Base-by-base conservation (phyloP, 2,888 invertebrate genomes). In the Acleris sparsana region DNA sequence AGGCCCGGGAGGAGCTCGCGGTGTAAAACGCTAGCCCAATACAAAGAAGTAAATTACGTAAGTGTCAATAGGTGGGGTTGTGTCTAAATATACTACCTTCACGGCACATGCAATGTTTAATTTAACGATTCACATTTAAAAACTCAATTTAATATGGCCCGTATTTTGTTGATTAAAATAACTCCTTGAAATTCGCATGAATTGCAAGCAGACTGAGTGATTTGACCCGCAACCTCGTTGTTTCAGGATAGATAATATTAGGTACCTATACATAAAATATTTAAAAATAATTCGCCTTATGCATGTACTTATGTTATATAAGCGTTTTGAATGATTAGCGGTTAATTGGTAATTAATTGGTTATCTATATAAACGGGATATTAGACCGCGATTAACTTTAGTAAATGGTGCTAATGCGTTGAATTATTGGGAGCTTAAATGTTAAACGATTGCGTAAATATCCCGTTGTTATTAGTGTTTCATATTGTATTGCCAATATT, bases 201-300 rank as follows among this genome's bases (percentile, higher is more conserved):
- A 61, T 46, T 61, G 61, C 65, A 61, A 56, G 56, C 59, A 48
- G 49, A 33, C 33, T 58, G 25, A 18, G 33, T 16, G 13, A 18
- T 7, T 43, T 60, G 18, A 17, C 25, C 25, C 48, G 11, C 44
- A 49, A 39, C 53, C 59, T 48, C 16, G 7, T 44, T 25, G 52
- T 39, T 16, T 9, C 9, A 46, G 13, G 18, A 43, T 1, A 18
- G 44, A 29, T 5, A 48, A 43, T 6, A 46, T 44, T 46, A n/a
- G 13, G 44, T 18, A 51, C 29, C 44, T 52, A 56, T 43, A 46
- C 22, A 46, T 22, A 56, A 44, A 52, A 33, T 2, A 44, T 29
- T 44, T 44, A 33, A 52, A 65, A 44, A 48, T 18, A 66, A 62
- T 66, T 66, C 66, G 66, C 66, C 56, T 52, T 16, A 20, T 66